phyloP scores from a whole-genome alignment of 2,888 invertebrate species.

The Ophion ventricosus region DNA sequence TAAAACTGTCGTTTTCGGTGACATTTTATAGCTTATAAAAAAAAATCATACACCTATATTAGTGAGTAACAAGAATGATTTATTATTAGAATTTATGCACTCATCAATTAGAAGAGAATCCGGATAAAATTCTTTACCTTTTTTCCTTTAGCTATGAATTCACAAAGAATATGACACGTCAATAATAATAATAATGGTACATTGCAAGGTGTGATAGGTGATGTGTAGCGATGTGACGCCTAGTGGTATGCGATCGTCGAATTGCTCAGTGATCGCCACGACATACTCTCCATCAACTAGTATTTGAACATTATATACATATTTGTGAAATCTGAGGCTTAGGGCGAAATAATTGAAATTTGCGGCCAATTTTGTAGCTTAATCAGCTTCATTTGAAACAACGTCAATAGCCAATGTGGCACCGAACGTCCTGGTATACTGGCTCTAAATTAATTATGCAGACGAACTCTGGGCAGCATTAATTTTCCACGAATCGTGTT shows the following conservation, averaged over 20 bases:
- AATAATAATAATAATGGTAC: background rate
- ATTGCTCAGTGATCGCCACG: background rate
- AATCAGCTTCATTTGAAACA: constrained; percentile 80
- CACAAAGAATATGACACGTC: background rate
- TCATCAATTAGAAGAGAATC: too few relatives aligned
- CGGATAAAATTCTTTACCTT: too few relatives aligned
- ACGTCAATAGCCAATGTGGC: constrained; percentile 76
- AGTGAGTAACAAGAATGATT: too few relatives aligned
- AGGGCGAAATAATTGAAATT: constrained; percentile 81
- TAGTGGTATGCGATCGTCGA: background rate
- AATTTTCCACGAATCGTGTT: constrained; percentile 71
- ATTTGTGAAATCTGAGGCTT: constrained; percentile 63
- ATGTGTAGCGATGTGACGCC: background rate
- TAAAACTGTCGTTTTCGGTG: too few relatives aligned
- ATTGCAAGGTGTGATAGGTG: background rate
- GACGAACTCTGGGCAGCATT: constrained; percentile 76
- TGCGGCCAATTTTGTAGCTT: constrained; percentile 80
- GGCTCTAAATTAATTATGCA: constrained; percentile 80
- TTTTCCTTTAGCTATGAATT: background rate
- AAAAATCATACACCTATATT: too few relatives aligned
- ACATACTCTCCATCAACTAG: background rate
- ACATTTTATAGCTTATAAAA: too few relatives aligned
- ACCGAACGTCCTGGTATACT: constrained; percentile 60
- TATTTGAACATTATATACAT: background rate
- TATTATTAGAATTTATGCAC: too few relatives aligned